Evolutionary conservation across 2,888 invertebrate genomes (phyloP), one percentile per base, ranked within the genome.

Genomic region (Tipula confusa): DNA sequence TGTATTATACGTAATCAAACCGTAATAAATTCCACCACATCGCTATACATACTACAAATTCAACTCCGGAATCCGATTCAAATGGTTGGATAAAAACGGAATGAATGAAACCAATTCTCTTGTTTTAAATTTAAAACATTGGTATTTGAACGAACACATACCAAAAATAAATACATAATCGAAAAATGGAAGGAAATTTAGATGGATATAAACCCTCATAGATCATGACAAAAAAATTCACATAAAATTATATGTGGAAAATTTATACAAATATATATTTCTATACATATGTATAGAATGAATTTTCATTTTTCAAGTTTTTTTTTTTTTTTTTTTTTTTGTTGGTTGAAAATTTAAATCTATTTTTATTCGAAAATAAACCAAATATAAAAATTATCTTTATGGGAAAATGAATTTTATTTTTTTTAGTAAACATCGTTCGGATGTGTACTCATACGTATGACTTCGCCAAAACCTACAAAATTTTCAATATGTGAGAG

Each of bases 301-400:
- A 64, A 64, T 64, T 64, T 64, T 64, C 64, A 64, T 64, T 64
- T 43, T 64, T 64, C 48, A 15, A 48, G 18, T 48, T 48, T 48
- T 31, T 38, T 48, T 15, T 4, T 64, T 48, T 15, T 4, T 64
- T 64, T 24, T 38, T 38, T 38, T 13, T 7, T 9, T 38, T 64
- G 64, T 64, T 64, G 64, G 64, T 24, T 64, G 64, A 64, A 64
- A 15, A 64, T 64, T 64, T 64, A 64, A 64, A 64, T 64, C 64
- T 64, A 24, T 64, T 64, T 64, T 64, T 64, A 64, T 64, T 64
- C 9, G 64, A 64, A 64, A 24, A 24, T 64, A 64, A 64, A 64
- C 64, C 64, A 24, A 64, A 64, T 64, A 64, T 64, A 64, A 64
- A 64, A 64, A 64, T 64, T 64, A 64, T 64, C 64, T 64, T 64